Percentiles rank a stretch among this genome's conserved stretches.
phyloP scores from a whole-genome alignment of 2,113 vertebrate species.

The Takifugu bimaculatus region DNA sequence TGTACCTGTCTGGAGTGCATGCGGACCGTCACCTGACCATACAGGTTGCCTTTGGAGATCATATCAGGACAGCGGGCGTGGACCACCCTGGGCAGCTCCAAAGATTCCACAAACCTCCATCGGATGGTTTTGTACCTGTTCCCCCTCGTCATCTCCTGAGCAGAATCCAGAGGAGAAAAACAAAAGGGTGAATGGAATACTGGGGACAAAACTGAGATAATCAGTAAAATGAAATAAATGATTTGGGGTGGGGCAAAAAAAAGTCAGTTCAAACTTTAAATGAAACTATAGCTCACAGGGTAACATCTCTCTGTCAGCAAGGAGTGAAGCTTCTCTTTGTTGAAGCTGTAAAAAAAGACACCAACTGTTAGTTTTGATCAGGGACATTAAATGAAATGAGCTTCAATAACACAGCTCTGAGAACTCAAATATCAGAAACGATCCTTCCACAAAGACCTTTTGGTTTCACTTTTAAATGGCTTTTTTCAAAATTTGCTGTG shows the following conservation, averaged over 20 bases:
- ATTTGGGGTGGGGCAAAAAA: no score
- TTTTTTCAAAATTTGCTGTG: no score
- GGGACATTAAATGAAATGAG: no score
- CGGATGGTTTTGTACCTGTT: constrained; percentile 85
- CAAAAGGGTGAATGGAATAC: not conserved
- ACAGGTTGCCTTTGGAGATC: constrained; percentile 81
- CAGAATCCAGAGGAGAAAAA: not conserved
- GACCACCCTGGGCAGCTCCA: constrained; percentile 84
- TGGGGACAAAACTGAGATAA: not conserved
- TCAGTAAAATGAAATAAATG: no score
- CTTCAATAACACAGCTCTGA: no score
- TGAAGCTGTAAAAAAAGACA: constrained; percentile 73
- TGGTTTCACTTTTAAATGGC: no score
- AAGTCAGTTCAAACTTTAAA: not conserved
- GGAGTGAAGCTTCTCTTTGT: constrained; percentile 85
- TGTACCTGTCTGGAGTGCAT: constrained; percentile 90
- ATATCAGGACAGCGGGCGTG: constrained; percentile 82
- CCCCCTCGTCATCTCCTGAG: constrained; percentile 89
- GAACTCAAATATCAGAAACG: no score
- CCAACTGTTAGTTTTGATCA: not conserved
- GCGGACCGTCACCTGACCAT: constrained; percentile 88
- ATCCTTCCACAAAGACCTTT: no score
- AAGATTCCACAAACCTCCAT: constrained; percentile 86
- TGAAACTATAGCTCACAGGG: constrained; percentile 76
- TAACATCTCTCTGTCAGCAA: constrained; percentile 93